A percentile compares a stretch with the other conserved stretches of the same genome.
These are phyloP conservation scores for Malacosoma neustria DNA, from an alignment of 2,888 invertebrate species.

Conservation along the genomic window DNA sequence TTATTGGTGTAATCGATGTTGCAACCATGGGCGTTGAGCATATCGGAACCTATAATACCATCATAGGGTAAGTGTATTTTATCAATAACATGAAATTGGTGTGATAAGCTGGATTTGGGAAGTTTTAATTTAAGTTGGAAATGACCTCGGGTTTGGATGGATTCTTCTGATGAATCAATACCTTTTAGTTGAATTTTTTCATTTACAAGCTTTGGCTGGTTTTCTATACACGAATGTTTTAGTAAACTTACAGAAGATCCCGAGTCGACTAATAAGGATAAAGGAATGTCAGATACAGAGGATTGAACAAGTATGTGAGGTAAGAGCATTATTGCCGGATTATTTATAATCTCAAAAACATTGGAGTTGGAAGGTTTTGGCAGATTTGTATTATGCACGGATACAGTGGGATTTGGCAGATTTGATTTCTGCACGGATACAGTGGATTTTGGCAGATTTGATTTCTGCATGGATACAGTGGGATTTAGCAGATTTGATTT, in stretches of 20 bases:
- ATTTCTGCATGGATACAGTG: neutral
- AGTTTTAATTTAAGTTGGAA: conserved; percentile 11
- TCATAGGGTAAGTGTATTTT: too few relatives aligned
- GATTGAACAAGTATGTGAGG: conserved; percentile 13
- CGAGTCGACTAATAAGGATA: conserved; percentile 13
- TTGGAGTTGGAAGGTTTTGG: too few relatives aligned
- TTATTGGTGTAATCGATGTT: too few relatives aligned
- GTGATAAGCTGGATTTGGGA: neutral
- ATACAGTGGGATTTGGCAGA: neutral
- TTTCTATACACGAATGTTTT: conserved; percentile 1
- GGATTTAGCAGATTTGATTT: neutral
- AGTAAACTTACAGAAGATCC: conserved; percentile 13
- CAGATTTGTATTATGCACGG: too few relatives aligned
- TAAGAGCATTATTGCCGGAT: conserved; percentile 10
- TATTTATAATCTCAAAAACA: conserved; percentile 8
- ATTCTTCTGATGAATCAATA: neutral
- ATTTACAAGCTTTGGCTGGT: neutral
- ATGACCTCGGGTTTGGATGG: conserved; percentile 8
- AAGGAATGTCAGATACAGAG: conserved; percentile 10
- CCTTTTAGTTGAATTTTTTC: neutral
- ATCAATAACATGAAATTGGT: too few relatives aligned
- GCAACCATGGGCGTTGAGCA: too few relatives aligned
- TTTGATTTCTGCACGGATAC: neutral
- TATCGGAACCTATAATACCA: too few relatives aligned
- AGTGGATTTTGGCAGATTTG: neutral